Evolutionary conservation across 2,113 vertebrate species (phyloP).

Genomic region (Picathartes gymnocephalus): DNA sequence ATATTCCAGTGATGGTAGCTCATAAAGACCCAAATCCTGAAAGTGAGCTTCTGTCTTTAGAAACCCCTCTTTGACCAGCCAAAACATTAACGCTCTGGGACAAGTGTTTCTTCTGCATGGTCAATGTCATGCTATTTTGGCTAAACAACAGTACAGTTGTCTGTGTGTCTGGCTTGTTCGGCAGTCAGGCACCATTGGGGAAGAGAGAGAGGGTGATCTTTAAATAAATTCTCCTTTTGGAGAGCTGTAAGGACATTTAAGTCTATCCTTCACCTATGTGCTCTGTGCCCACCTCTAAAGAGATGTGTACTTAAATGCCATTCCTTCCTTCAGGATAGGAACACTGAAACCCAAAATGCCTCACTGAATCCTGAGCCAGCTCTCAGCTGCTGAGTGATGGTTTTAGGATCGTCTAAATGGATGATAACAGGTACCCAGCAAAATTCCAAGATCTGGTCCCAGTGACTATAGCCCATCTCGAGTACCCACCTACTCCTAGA

Average conservation of each 20-base stretch:
- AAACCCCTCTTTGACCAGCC: background rate
- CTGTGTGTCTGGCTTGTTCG: background rate
- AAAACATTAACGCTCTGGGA: background rate
- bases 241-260: background rate
- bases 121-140: background rate
- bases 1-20: background rate
- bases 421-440: background rate
- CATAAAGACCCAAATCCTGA: background rate
- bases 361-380: background rate
- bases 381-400: background rate
- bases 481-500: slow-evolving; percentile 49
- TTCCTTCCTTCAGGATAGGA: background rate
- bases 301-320: background rate
- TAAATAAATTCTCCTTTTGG: background rate
- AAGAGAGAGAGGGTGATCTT: background rate
- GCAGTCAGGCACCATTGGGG: accelerated
- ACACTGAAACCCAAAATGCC: background rate
- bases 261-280: background rate
- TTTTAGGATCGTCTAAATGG: background rate
- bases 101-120: background rate
- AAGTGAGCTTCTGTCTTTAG: background rate
- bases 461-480: background rate
- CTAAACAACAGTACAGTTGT: background rate
- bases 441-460: background rate
- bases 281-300: background rate